A percentile compares a stretch with the other conserved stretches of the same genome.
phyloP scores from a whole-genome alignment of 2,888 invertebrate species.

The Agonopterix alstromeriana region DNA sequence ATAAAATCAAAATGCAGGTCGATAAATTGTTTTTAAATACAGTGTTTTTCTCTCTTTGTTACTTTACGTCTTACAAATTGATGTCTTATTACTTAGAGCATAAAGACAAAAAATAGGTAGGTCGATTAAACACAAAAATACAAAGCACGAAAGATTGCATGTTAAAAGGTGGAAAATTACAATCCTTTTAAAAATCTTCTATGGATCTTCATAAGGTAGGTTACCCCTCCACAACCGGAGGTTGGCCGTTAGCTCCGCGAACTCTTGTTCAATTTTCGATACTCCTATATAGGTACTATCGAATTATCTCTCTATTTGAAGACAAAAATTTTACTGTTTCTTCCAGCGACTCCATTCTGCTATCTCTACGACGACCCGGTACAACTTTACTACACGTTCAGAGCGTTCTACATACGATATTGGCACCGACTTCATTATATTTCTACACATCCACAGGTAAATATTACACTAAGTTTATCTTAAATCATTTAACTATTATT shows the following conservation, averaged over 20 bases:
- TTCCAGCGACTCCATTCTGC: slow-evolving; percentile 94
- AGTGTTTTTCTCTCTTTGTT: background rate
- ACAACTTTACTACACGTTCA: slow-evolving; percentile 91
- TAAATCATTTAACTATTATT: too few relatives aligned
- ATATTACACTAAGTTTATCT: background rate
- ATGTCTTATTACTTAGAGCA: slow-evolving; percentile 3
- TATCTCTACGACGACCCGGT: slow-evolving; percentile 94
- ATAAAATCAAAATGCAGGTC: background rate
- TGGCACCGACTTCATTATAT: slow-evolving; percentile 95
- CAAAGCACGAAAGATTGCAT: too few relatives aligned
- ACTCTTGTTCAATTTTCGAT: too few relatives aligned
- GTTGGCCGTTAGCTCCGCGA: too few relatives aligned
- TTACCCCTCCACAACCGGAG: too few relatives aligned
- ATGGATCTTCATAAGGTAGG: too few relatives aligned
- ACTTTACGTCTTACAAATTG: slow-evolving; percentile 3
- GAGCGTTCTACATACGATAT: slow-evolving; percentile 93
- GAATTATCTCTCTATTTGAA: too few relatives aligned
- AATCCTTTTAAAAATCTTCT: too few relatives aligned
- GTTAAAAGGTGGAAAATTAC: too few relatives aligned
- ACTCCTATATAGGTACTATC: too few relatives aligned
- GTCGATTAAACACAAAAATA: too few relatives aligned
- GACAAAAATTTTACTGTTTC: background rate
- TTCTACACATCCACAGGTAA: slow-evolving; percentile 90
- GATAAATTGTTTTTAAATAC: slow-evolving; percentile 1
- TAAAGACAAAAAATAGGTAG: too few relatives aligned